These are phyloP conservation scores for Hemicrepidius hirtus DNA, from an alignment of 2,888 invertebrate species.

Conservation along the genomic window DNA sequence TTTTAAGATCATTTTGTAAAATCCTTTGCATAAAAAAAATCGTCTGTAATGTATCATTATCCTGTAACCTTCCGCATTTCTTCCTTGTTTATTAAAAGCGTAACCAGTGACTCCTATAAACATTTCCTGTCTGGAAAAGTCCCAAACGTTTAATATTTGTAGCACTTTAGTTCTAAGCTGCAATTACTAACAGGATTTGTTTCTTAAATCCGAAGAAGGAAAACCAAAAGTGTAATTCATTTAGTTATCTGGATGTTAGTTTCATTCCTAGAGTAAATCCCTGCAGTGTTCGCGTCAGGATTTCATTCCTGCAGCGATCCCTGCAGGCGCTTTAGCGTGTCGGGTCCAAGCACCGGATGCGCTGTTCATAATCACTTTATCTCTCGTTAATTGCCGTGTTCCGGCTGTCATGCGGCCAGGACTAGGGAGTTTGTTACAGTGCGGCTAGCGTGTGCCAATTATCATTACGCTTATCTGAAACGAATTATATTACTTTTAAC, in stretches of 20 bases:
- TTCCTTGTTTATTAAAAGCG: too few species aligned
- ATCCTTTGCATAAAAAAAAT: too few species aligned
- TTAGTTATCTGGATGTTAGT: conserved; percentile 30
- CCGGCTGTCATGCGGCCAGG: conserved; percentile 58
- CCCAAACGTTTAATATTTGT: too few species aligned
- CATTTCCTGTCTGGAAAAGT: too few species aligned
- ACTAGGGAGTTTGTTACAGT: conserved; percentile 57
- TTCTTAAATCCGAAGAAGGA: conserved; percentile 4
- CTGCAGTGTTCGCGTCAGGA: conserved; percentile 43
- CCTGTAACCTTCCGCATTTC: too few species aligned
- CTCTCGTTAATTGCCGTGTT: conserved; percentile 65
- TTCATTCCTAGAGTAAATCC: conserved; percentile 33
- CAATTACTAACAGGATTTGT: not conserved
- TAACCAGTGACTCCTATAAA: too few species aligned
- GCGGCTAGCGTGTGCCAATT: conserved; percentile 59
- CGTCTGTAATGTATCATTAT: too few species aligned
- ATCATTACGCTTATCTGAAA: conserved; percentile 55
- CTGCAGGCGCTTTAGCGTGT: conserved; percentile 47
- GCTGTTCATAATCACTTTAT: conserved; percentile 65
- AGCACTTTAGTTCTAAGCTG: too few species aligned
- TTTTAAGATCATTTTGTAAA: too few species aligned
- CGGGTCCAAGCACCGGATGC: conserved; percentile 52
- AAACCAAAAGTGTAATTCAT: conserved; percentile 17
- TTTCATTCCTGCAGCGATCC: conserved; percentile 42
- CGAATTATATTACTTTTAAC: conserved; percentile 35